These are phyloP conservation scores for Chelonus insularis DNA, from an alignment of 1,140 invertebrate species.

Conservation along the genomic window DNA sequence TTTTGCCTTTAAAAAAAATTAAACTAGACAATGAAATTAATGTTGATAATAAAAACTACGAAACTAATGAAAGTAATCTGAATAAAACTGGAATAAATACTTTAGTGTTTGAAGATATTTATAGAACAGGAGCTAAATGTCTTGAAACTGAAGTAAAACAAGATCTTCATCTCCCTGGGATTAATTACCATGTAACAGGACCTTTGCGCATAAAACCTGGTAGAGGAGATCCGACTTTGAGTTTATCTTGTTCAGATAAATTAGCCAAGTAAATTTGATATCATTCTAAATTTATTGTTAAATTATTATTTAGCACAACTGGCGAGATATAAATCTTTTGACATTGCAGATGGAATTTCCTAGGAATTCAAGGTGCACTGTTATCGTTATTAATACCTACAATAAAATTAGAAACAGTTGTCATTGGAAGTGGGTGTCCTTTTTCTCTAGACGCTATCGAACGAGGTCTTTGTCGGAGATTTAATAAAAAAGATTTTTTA, in stretches of 20 bases:
- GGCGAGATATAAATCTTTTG: neutral
- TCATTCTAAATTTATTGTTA: neutral
- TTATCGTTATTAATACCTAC: constrained; percentile 72
- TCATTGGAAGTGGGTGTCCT: constrained; percentile 71
- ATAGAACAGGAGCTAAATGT: constrained; percentile 89
- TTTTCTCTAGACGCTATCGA: constrained; percentile 67
- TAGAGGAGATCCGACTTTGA: constrained; percentile 84
- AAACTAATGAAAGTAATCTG: too few species aligned
- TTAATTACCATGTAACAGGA: constrained; percentile 71
- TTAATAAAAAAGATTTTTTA: too few species aligned
- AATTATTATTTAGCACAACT: constrained; percentile 3
- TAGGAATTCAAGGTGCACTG: constrained; percentile 82
- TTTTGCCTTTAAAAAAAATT: constrained; percentile 35
- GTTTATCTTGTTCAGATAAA: constrained; percentile 93
- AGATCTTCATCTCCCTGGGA: constrained; percentile 64
- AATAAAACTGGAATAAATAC: too few species aligned
- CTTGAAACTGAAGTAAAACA: constrained; percentile 59
- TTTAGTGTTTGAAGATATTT: constrained; percentile 68
- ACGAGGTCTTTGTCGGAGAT: constrained; percentile 64
- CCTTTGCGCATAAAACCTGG: constrained; percentile 89
- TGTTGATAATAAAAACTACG: neutral
- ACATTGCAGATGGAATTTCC: constrained; percentile 74
- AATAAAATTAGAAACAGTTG: constrained; percentile 72
- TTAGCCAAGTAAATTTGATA: constrained; percentile 62
- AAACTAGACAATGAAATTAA: constrained; percentile 32